Base-by-base conservation (phyloP, 2,113 vertebrate genomes). In the Centropus bengalensis region DNA sequence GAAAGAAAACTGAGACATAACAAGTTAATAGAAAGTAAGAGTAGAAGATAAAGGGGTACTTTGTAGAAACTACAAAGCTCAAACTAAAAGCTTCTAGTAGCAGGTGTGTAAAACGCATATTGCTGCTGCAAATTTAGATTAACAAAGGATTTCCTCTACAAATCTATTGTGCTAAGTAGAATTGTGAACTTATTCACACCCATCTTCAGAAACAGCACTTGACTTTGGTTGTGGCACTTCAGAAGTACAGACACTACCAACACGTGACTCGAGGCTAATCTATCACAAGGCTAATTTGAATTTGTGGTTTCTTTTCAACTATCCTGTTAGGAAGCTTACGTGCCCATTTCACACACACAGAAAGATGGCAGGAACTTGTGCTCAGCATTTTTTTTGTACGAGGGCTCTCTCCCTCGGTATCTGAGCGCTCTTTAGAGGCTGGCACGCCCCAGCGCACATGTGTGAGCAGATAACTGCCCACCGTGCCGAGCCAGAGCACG, bases 401-500 rank as follows among this genome's bases (percentile, higher is more conserved):
- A 64, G 28, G 90, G 60, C 30, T 78, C 71, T 58, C 70, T 92
- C 81, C 36, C 32, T 93, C 88, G 86, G 2, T 93, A 88, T 91
- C 87, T 49, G 71, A 33, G 82, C 95, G 44, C 44, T 63, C 85
- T 95, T 91, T 11, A 81, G 90, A 70, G 1, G 51, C 91, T 88
- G 94, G 93, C 96, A 97, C 93, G 93, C 82, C 82, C 94, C 82
- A 56, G 44, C 13, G 23, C 89, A 95, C 94, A 89, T 81, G 82
- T 92, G 91, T 93, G 94, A 95, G 91, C 60, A 94, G 91, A 97
- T 96, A 96, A 49, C 93, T 82, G 51, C 79, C 59, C 78, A 85
- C 70, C 70, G 78, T 70, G 26, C 51, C 73, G 52, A 86, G 85
- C 94, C 89, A 96, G 81, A 74, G 82, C 20, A 68, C 30, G 28